Evolutionary conservation across 2,888 invertebrate genomes (phyloP).

Genomic region (Piscicola geometra): DNA sequence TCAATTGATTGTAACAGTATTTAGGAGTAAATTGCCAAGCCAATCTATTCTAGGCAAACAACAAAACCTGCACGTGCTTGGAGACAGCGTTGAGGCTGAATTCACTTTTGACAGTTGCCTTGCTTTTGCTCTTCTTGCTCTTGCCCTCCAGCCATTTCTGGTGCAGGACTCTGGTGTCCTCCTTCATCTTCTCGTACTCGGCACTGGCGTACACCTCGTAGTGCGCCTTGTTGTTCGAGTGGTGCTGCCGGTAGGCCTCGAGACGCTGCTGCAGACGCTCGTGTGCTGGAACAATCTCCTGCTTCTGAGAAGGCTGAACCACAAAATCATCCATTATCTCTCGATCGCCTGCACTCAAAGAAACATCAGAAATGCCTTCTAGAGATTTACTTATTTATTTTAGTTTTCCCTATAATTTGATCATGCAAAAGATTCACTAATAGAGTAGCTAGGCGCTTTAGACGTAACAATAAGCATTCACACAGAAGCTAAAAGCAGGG

Average conservation of each 20-base stretch:
- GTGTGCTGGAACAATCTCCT: neutral
- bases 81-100: neutral
- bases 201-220: conserved; percentile 28
- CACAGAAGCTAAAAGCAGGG: neutral
- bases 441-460: neutral
- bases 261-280: conserved; percentile 30
- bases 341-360: neutral
- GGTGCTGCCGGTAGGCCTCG: conserved; percentile 30
- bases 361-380: neutral
- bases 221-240: conserved; percentile 29
- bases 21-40: neutral
- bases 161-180: conserved; percentile 28
- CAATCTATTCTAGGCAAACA: neutral
- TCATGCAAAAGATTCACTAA: neutral
- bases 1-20: neutral
- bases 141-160: conserved; percentile 30
- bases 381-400: neutral
- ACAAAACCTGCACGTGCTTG: neutral
- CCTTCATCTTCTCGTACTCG: conserved; percentile 31
- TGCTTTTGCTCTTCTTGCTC: conserved; percentile 26
- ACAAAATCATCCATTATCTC: conserved; percentile 28
- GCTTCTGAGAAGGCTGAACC: conserved; percentile 9
- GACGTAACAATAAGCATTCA: neutral
- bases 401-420: neutral
- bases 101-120: conserved; percentile 5